These are phyloP conservation scores for Sebastes miniatus DNA, from an alignment of 2,797 vertebrate genomes.

Conservation along the genomic window DNA sequence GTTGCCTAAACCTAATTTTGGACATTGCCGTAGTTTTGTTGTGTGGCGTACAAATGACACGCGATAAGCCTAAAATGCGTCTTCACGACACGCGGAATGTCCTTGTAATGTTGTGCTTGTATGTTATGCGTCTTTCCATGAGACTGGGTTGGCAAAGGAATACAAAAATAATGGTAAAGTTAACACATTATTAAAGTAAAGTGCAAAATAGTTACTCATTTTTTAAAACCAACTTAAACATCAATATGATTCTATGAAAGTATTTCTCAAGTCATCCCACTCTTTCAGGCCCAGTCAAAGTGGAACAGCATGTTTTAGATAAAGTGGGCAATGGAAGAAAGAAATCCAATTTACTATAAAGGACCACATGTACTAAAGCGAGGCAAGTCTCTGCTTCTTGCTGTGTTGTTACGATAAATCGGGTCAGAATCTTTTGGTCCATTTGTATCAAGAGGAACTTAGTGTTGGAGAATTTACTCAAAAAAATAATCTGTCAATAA, in stretches of 20 bases:
- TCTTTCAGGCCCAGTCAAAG: constrained; percentile 1
- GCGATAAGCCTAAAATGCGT: too few relatives aligned
- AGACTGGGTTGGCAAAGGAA: neutral
- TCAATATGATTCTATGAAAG: neutral
- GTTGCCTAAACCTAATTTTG: too few relatives aligned
- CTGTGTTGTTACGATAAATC: constrained; percentile 11
- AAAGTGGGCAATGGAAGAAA: constrained; percentile 4
- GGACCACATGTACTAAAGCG: neutral
- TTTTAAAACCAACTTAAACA: neutral
- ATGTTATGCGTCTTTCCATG: too few relatives aligned
- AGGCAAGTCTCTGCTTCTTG: constrained; percentile 1
- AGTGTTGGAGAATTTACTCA: constrained; percentile 5
- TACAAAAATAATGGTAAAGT: neutral
- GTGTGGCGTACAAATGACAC: too few relatives aligned
- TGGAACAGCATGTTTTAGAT: constrained; percentile 16
- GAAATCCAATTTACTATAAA: constrained; percentile 27
- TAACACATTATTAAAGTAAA: neutral
- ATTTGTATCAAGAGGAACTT: neutral
- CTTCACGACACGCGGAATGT: too few relatives aligned
- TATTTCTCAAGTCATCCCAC: neutral
- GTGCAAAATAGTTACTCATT: neutral
- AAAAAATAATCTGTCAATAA: neutral
- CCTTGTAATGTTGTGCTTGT: too few relatives aligned
- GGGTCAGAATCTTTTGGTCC: neutral
- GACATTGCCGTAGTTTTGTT: too few relatives aligned